These are phyloP conservation scores for Cuniculus paca DNA, from an alignment of 2,797 vertebrate genomes.

Conservation along the genomic window DNA sequence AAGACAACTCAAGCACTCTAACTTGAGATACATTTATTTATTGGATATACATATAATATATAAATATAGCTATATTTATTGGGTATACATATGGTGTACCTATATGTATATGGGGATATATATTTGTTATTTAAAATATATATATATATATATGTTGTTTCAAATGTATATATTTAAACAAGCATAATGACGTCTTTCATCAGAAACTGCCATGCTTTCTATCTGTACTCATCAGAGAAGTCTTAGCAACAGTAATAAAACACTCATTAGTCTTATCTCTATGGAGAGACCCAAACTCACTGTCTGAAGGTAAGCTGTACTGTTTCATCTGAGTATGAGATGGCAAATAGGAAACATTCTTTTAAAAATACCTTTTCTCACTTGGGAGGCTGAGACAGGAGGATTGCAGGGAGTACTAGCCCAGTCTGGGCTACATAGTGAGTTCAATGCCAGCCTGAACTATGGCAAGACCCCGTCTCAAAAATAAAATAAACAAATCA, in stretches of 20 bases:
- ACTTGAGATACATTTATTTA: background rate
- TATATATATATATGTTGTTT: background rate
- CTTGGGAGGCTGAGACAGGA: background rate
- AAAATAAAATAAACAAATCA: no score
- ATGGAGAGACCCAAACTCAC: background rate
- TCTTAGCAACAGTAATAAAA: constrained; percentile 26
- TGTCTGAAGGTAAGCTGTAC: background rate
- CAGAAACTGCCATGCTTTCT: background rate
- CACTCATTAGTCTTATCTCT: constrained; percentile 52
- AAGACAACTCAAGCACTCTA: background rate
- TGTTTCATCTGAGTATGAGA: constrained; percentile 30
- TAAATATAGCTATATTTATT: background rate
- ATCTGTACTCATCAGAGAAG: background rate
- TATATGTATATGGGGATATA: background rate
- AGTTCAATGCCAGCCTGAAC: no score
- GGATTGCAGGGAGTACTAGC: no score
- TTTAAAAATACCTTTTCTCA: constrained; percentile 45
- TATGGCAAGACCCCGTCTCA: no score
- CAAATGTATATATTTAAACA: background rate
- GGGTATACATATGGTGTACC: background rate
- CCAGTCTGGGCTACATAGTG: no score
- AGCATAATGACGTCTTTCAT: background rate
- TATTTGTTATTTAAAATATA: background rate
- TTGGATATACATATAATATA: background rate
- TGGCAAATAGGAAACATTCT: background rate